Conservation (phyloP, 2,797 vertebrate species). For the Spizella passerina region DNA sequence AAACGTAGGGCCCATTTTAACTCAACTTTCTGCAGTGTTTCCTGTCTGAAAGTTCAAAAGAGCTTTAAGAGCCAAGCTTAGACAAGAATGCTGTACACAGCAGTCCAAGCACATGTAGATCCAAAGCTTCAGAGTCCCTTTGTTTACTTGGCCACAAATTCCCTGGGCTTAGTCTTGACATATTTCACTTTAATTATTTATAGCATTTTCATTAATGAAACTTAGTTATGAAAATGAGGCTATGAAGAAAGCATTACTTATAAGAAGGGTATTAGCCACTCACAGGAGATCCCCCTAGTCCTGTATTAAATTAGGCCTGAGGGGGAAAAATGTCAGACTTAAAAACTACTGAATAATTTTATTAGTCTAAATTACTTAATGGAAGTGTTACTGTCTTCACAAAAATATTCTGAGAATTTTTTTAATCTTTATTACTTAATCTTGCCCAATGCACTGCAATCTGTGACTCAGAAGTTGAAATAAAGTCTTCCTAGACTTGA, state of each 20-base stretch:
- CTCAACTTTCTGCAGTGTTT: neutral
- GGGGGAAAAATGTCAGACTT: neutral
- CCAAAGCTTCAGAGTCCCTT: neutral
- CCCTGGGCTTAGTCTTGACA: neutral
- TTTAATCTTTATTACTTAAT: neutral
- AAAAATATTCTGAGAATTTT: neutral
- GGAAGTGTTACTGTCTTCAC: neutral
- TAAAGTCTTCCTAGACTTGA: neutral
- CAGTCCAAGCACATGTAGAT: neutral
- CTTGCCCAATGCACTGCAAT: neutral
- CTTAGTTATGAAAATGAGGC: constrained; percentile 44
- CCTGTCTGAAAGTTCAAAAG: constrained; percentile 10
- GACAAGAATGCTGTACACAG: neutral
- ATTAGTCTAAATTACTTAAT: neutral
- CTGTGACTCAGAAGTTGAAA: neutral
- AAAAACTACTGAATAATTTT: neutral
- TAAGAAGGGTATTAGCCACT: neutral
- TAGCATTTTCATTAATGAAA: constrained; percentile 56
- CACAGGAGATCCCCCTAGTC: neutral
- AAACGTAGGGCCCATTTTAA: neutral
- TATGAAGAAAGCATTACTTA: constrained; percentile 35
- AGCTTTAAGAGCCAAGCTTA: neutral
- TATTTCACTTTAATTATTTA: constrained; percentile 34
- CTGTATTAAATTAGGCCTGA: neutral
- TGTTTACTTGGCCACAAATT: constrained; percentile 22